Base-by-base conservation (phyloP, 2,113 vertebrate genomes). In the Chauna torquata region DNA sequence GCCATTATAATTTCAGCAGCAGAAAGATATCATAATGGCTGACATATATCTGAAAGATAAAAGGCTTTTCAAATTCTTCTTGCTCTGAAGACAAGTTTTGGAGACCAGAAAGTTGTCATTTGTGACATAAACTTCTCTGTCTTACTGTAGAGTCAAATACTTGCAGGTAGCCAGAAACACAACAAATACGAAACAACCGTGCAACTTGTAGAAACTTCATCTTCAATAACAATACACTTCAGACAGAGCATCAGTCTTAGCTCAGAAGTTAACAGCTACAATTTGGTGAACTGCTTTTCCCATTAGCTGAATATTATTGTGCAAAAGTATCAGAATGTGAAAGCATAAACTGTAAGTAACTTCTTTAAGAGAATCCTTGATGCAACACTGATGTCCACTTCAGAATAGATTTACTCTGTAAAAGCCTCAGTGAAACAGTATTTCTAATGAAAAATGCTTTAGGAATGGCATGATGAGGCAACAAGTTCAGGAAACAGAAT, bases 21-120 rank as follows among this genome's bases (percentile, higher is more conserved):
- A 90, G 86, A 95, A 92, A 82, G 58, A 62, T 49, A 69, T 59
- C 32, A 38, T 92, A 86, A 90, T 45, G 66, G 78, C 11, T 96
- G 47, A 80, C 38, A 92, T 89, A 80, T 44, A 88, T 44, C 83
- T 86, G 78, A 38, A 87, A 91, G 75, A 95, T 90, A 94, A 97
- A 95, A 95, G 79, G 54, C 18, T 91, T 88, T 92, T 82, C 81
- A 93, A 91, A 92, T 74, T 25, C 64, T 75, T 58, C 13, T 13
- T 61, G 74, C 17, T 40, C 5, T 50, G 36, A 88, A 87, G 62
- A 65, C 20, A 90, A 86, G 47, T 80, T 91, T 78, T 74, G 91
- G 64, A 92, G 93, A 86, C 36, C 6, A 87, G 25, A 64, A 86
- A 90, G 74, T 40, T 91, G 86, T 70, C 28, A 90, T 88, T 92